phyloP scores from a whole-genome alignment of 2,888 invertebrate species.

The Nemotelus nigrinus region DNA sequence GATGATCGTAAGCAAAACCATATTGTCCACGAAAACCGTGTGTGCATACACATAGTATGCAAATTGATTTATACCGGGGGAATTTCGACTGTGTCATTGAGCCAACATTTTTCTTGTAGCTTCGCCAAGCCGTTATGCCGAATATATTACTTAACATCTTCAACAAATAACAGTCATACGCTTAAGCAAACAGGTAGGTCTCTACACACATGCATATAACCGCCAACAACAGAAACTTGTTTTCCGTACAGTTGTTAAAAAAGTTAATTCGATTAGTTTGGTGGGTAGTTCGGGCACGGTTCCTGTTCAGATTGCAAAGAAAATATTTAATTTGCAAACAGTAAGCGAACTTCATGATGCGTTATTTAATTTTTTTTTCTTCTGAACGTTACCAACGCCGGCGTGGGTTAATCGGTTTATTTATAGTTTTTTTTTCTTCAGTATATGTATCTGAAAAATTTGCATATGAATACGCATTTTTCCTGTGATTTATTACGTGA shows the following conservation, averaged over 20 bases:
- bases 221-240: neutral
- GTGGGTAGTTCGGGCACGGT: neutral
- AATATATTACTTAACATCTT: conserved; percentile 29
- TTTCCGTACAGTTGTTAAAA: conserved; percentile 3
- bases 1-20: too few relatives aligned
- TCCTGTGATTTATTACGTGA: conserved; percentile 14
- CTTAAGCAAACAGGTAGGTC: neutral
- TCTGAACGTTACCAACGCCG: neutral
- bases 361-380: neutral
- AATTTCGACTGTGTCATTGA: conserved; percentile 28
- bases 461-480: neutral
- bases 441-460: neutral
- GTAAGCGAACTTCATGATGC: conserved; percentile 17
- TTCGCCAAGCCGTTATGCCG: neutral
- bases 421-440: neutral
- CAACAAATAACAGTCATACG: conserved; percentile 4
- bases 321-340: conserved; percentile 9
- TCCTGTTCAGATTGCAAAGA: conserved; percentile 15
- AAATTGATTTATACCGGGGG: neutral
- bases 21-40: neutral
- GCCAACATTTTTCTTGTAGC: neutral
- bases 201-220: too few relatives aligned
- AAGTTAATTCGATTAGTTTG: conserved; percentile 16
- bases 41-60: neutral
- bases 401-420: neutral